Base-by-base conservation (phyloP, 2,888 invertebrate species). In the Drosophila mimica region DNA sequence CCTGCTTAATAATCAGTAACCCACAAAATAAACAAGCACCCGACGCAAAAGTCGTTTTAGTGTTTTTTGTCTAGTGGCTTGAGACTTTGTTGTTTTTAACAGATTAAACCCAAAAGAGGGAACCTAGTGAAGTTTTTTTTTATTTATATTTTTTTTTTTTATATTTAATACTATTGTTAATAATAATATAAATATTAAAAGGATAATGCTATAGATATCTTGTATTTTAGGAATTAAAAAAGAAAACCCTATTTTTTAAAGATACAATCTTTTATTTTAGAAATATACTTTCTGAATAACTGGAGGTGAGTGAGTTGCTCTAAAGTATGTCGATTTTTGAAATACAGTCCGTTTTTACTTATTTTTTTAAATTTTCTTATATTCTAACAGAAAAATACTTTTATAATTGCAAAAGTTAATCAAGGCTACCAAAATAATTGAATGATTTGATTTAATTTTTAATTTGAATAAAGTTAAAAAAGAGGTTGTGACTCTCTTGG, bases 51-150 rank as follows among this genome's bases (percentile, higher is more conserved):
- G 15, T 73, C 43, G 28, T 48, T 46, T 1, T 13, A 9, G 48
- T 64, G 31, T 25, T 38, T n/a, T 65, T 36, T 4, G n/a, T 33
- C 33, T n/a, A n/a, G 28, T 70, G 48, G n/a, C 36, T 61, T 75
- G 56, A 74, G 76, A 60, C 67, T 73, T 78, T 78, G 64, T 74
- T 80, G 69, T 81, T 53, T 25, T 34, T 13, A 8, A 25, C 2
- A 9, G 7, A 34, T 15, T 53, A 34, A 25, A 34, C 53, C 9
- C 8, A 15, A 20, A 31, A 20, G 1, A 9, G 15, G 4, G 8
- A 48, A 36, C 36, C 15, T 0, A 36, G 15, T n/a, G 40, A 2
- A 40, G 17, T 38, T 38, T 17, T 7, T 36, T 36, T 36, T n/a
- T n/a, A n/a, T n/a, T n/a, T n/a, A n/a, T n/a, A n/a, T n/a, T n/a